These are phyloP conservation scores for Actinia equina DNA, from an alignment of 64 coral and sea anemone genomes.

Conservation along the genomic window DNA sequence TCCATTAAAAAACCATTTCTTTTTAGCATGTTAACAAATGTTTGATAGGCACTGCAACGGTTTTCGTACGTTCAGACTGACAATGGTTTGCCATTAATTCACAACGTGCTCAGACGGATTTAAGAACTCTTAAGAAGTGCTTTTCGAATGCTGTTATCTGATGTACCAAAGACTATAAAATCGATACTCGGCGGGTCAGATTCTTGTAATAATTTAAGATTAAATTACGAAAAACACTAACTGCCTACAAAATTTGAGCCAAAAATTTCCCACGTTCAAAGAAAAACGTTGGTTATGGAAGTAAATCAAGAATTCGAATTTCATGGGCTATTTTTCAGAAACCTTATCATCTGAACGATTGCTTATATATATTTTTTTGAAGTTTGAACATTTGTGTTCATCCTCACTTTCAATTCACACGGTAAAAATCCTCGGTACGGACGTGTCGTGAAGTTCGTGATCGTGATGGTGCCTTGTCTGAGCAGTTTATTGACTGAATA, in stretches of 20 bases:
- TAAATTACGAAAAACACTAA: not conserved
- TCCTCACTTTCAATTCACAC: too few relatives aligned
- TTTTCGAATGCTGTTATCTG: not conserved
- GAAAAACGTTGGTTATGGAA: too few relatives aligned
- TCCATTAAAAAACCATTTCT: not conserved
- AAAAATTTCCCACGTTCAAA: not conserved
- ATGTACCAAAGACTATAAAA: not conserved
- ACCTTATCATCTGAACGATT: too few relatives aligned
- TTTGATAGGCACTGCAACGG: too few relatives aligned
- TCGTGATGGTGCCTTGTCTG: too few relatives aligned
- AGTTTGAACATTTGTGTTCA: too few relatives aligned
- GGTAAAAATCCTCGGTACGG: too few relatives aligned
- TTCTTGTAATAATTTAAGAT: conserved; percentile 11
- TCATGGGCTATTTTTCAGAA: too few relatives aligned
- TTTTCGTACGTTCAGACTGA: not conserved
- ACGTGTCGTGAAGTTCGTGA: too few relatives aligned
- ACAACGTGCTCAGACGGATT: not conserved
- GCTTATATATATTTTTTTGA: too few relatives aligned
- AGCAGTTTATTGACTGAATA: too few relatives aligned
- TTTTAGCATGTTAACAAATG: not conserved
- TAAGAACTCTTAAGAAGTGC: not conserved
- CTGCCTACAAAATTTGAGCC: not conserved
- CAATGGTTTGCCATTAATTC: not conserved
- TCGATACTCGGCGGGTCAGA: not conserved
- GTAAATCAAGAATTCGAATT: too few relatives aligned